These are phyloP conservation scores for Sesamia inferens DNA, from an alignment of 2,888 invertebrate genomes.

Conservation along the genomic window DNA sequence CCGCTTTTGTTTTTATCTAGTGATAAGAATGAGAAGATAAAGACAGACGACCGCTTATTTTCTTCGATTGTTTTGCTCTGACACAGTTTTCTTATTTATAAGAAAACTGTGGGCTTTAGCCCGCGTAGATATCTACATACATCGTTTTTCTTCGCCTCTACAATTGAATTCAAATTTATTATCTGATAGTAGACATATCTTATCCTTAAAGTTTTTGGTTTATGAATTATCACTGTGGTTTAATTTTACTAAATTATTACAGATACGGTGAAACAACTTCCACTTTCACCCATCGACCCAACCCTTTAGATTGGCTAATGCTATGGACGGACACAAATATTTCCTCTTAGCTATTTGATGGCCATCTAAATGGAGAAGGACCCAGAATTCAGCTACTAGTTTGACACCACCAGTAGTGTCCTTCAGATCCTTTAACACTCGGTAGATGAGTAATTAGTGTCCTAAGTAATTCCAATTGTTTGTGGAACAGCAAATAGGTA, in stretches of 20 bases:
- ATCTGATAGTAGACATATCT: neutral
- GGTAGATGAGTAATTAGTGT: neutral
- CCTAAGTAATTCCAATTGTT: neutral
- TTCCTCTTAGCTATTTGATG: neutral
- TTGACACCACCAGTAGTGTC: neutral
- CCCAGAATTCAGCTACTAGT: neutral
- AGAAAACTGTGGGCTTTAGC: too few relatives aligned
- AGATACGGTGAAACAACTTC: neutral
- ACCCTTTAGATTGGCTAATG: neutral
- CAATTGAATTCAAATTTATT: neutral
- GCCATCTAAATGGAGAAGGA: neutral
- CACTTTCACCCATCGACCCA: neutral
- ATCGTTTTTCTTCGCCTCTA: neutral
- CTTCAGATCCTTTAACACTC: neutral
- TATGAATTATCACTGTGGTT: neutral
- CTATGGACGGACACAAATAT: neutral
- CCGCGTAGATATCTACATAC: neutral
- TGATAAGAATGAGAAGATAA: slow-evolving; percentile 38
- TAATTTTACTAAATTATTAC: neutral
- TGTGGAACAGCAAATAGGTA: neutral
- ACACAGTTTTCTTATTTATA: slow-evolving; percentile 4
- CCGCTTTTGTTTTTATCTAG: slow-evolving; percentile 63
- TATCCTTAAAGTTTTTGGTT: neutral
- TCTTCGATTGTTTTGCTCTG: slow-evolving; percentile 20
- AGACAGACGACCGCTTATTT: slow-evolving; percentile 47